A percentile compares a stretch with the other conserved stretches of the same genome.
phyloP scores from a whole-genome alignment of 2,888 invertebrate genomes.

The Nymphalis c-album region DNA sequence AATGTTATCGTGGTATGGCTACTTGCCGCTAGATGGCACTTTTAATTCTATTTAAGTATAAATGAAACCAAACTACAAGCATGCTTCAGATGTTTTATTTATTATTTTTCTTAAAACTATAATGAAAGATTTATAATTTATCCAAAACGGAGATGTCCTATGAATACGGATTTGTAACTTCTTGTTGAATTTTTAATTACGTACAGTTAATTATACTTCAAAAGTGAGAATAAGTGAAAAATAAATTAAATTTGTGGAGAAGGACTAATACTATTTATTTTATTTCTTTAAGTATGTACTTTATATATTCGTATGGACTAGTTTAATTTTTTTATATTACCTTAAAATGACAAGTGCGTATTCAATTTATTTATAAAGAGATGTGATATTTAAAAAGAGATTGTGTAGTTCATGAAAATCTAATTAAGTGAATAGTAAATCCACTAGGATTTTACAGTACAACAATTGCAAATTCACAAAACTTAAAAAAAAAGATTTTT shows the following conservation, averaged over 20 bases:
- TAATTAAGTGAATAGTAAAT: neutral
- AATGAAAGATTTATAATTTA: slow-evolving; percentile 31
- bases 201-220: neutral
- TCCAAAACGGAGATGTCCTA: slow-evolving; percentile 18
- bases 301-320: slow-evolving; percentile 31
- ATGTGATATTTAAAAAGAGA: slow-evolving; percentile 3
- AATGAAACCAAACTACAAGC: slow-evolving; percentile 20
- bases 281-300: slow-evolving; percentile 14
- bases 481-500: neutral
- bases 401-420: neutral
- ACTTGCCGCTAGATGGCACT: slow-evolving; percentile 58
- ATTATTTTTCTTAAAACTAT: slow-evolving; percentile 41
- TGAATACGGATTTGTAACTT: slow-evolving; percentile 28
- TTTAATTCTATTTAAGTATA: slow-evolving; percentile 10
- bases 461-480: neutral
- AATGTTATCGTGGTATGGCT: slow-evolving; percentile 36
- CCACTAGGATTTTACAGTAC: slow-evolving; percentile 1
- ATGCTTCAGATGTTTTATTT: slow-evolving; percentile 33
- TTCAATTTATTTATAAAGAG: slow-evolving; percentile 10
- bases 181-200: neutral
- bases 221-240: neutral
- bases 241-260: slow-evolving; percentile 19
- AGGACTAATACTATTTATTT: slow-evolving; percentile 23
- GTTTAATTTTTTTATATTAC: slow-evolving; percentile 33
- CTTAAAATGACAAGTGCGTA: slow-evolving; percentile 33